Conservation (phyloP, 2,113 vertebrate species). For the Donacobius atricapilla region DNA sequence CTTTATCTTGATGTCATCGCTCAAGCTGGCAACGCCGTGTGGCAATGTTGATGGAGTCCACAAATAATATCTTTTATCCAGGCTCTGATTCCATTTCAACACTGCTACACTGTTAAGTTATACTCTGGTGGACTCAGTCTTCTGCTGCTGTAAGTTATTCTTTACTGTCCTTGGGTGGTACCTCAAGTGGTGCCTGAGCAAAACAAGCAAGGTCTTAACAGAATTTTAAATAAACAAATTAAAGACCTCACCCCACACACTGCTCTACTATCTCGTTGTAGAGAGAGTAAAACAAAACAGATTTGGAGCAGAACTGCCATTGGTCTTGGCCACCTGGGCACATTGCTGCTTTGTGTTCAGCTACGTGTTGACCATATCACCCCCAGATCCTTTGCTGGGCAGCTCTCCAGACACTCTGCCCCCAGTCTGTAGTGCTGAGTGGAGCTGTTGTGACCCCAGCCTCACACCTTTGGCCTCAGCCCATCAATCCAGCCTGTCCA, state of each 20-base stretch:
- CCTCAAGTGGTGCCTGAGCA: not conserved
- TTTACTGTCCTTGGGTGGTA: not conserved
- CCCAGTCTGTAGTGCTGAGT: not conserved
- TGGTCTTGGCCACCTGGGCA: not conserved
- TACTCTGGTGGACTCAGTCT: not conserved
- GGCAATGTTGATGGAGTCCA: not conserved
- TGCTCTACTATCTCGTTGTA: not conserved
- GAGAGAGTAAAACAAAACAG: not conserved
- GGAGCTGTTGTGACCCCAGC: not conserved
- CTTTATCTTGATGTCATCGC: not conserved
- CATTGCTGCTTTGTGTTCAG: not conserved
- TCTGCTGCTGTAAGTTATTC: not conserved
- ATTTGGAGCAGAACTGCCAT: not conserved
- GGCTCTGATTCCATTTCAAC: not conserved
- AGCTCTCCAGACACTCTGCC: not conserved
- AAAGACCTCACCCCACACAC: not conserved
- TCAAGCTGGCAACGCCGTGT: not conserved
- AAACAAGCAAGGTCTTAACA: not conserved
- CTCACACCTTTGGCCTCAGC: fast-evolving
- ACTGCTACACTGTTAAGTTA: not conserved
- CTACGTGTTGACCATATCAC: fast-evolving
- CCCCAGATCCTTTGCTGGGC: not conserved
- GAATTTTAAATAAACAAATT: not conserved
- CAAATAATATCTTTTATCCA: not conserved
- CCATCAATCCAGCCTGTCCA: not conserved